Evolutionary conservation across 2,113 vertebrate species (phyloP).

Genomic region (Malurus elegans): DNA sequence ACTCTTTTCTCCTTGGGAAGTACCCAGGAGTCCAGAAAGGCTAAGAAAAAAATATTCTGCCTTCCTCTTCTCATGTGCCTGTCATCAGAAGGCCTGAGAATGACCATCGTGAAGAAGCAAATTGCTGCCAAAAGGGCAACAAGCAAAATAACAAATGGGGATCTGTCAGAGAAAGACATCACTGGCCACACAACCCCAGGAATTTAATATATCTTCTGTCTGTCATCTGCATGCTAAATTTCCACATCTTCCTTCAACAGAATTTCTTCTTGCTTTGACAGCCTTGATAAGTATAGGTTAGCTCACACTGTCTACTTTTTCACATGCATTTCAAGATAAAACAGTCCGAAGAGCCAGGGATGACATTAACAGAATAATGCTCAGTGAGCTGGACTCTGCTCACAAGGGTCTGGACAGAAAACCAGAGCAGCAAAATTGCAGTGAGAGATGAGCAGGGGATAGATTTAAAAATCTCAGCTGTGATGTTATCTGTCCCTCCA

Average conservation of each 20-base stretch:
- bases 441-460: neutral
- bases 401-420: neutral
- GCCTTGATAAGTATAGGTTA: constrained; percentile 28
- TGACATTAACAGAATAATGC: constrained; percentile 48
- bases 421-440: neutral
- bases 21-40: neutral
- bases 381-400: neutral
- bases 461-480: constrained; percentile 25
- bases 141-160: constrained; percentile 31
- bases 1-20: neutral
- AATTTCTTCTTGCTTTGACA: constrained; percentile 19
- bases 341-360: neutral
- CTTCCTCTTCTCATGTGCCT: neutral
- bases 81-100: neutral
- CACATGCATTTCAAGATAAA: neutral
- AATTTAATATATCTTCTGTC: constrained; percentile 23
- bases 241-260: neutral
- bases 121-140: neutral
- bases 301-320: constrained; percentile 2
- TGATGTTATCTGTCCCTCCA: constrained; percentile 40
- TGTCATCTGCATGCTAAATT: constrained; percentile 44
- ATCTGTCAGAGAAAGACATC: constrained; percentile 25
- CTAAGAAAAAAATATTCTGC: neutral
- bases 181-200: neutral
- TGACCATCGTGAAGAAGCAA: neutral